Base-by-base conservation (phyloP, 1,140 invertebrate genomes). In the Sycophaga agraensis region DNA sequence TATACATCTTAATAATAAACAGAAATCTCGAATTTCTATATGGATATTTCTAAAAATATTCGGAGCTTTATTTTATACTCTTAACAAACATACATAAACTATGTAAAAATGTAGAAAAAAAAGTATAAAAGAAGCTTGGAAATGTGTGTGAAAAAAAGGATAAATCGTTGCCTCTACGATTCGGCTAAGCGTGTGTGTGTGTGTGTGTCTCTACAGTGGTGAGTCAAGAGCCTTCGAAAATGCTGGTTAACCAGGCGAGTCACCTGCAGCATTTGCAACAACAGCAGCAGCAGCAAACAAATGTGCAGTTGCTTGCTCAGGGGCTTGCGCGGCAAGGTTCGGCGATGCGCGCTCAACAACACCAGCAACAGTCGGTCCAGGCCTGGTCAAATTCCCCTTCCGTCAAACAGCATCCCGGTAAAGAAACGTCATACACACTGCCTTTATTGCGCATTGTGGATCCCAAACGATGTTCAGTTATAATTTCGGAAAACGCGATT, bases 391-490 rank as follows among this genome's bases (percentile, higher is more conserved):
- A 45, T 16, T 60, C 71, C 63, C 67, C 75, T 54, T 59, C 67
- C 19, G 70, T 77, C 34, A 79, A 79, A 65, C 78, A 76, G 53
- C 75, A 79, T 67, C 75, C 77, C 54, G 78, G 79, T 81, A 77
- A 67, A 64, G 58, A 48, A n/a, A 46, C 3, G n/a, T 26, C 43
- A 26, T 26, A 21, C 24, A 28, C 50, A 31, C 24, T 3, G 8
- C 1, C n/a, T 11, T 1, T 11, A 21, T n/a, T 26, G n/a, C n/a
- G n/a, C n/a, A n/a, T n/a, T n/a, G n/a, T n/a, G n/a, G n/a, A n/a
- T n/a, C n/a, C n/a, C n/a, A n/a, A n/a, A n/a, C n/a, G n/a, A n/a
- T n/a, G n/a, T n/a, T n/a, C n/a, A n/a, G n/a, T n/a, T n/a, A n/a
- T n/a, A n/a, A n/a, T n/a, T n/a, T n/a, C n/a, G n/a, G n/a, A n/a